These are phyloP conservation scores for Tetraodon nigroviridis DNA, from an alignment of 2,113 vertebrate genomes.

Conservation along the genomic window DNA sequence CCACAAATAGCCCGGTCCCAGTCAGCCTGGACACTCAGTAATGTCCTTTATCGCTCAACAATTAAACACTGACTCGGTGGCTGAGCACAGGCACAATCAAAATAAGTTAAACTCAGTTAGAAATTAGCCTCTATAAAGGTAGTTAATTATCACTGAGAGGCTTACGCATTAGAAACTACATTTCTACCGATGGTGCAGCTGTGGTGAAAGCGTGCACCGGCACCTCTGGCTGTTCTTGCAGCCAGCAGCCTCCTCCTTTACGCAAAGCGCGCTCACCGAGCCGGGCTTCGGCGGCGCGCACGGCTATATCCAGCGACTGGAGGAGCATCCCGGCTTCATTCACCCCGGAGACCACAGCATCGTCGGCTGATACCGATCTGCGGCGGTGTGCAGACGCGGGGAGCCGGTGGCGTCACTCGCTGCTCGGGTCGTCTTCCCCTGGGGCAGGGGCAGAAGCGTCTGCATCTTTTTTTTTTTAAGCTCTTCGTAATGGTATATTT, in stretches of 20 bases:
- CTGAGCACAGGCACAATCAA: neutral
- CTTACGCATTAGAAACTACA: no score
- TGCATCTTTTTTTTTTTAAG: no score
- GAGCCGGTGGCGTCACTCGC: neutral
- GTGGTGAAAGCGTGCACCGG: no score
- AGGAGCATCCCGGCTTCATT: constrained; percentile 50
- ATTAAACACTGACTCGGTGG: constrained; percentile 14
- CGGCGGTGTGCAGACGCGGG: neutral
- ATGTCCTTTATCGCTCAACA: constrained; percentile 26
- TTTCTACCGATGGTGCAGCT: no score
- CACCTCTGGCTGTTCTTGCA: no score
- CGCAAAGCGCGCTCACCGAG: constrained; percentile 36
- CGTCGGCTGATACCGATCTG: constrained; percentile 6
- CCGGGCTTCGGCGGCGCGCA: constrained; percentile 42
- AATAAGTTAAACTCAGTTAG: no score
- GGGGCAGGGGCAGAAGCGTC: no score
- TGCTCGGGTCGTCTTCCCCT: no score
- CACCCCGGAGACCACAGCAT: constrained; percentile 42
- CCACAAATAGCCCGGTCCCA: no score
- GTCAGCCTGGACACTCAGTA: constrained; percentile 21
- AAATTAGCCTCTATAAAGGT: no score
- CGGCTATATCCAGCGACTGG: constrained; percentile 49
- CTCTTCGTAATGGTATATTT: no score
- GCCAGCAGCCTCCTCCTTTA: neutral
- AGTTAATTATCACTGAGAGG: no score